Conservation (phyloP, 2,888 invertebrate genomes). For the Sepioteuthis lessoniana region DNA sequence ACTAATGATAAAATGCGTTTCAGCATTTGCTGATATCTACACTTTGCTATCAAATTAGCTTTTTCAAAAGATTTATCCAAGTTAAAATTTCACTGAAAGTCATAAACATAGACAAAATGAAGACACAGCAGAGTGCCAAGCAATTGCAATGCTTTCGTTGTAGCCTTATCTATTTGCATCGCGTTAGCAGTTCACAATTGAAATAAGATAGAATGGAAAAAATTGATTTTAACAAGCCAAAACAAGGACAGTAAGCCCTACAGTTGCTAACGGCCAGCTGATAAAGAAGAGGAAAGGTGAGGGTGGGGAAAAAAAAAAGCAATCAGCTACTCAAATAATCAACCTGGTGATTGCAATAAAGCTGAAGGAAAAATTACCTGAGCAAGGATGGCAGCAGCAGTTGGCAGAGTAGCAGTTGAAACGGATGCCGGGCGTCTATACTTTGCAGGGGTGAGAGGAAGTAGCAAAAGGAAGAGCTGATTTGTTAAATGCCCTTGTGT, state of each 20-base stretch:
- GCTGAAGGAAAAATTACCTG: not conserved
- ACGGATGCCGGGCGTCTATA: not conserved
- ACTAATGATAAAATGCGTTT: not conserved
- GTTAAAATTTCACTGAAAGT: not conserved
- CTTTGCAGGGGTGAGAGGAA: not conserved
- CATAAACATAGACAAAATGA: not conserved
- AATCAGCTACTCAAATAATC: not conserved
- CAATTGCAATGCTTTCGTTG: not conserved
- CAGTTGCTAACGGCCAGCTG: not conserved
- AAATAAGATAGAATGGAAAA: not conserved
- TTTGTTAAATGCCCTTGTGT: not conserved
- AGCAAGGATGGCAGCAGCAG: not conserved
- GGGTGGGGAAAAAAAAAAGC: too few relatives aligned
- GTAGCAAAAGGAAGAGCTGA: too few relatives aligned
- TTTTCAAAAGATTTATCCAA: not conserved
- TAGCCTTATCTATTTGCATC: not conserved
- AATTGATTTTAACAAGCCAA: constrained; percentile 2
- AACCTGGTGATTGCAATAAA: not conserved
- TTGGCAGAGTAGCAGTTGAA: not conserved
- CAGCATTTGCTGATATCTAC: not conserved
- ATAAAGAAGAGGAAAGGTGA: too few relatives aligned
- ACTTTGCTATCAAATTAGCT: not conserved
- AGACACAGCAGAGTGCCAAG: not conserved
- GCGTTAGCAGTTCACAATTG: not conserved
- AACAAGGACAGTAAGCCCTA: not conserved